Evolutionary conservation across 1,140 invertebrate genomes (phyloP).

Genomic region (Eufriesea mexicana): DNA sequence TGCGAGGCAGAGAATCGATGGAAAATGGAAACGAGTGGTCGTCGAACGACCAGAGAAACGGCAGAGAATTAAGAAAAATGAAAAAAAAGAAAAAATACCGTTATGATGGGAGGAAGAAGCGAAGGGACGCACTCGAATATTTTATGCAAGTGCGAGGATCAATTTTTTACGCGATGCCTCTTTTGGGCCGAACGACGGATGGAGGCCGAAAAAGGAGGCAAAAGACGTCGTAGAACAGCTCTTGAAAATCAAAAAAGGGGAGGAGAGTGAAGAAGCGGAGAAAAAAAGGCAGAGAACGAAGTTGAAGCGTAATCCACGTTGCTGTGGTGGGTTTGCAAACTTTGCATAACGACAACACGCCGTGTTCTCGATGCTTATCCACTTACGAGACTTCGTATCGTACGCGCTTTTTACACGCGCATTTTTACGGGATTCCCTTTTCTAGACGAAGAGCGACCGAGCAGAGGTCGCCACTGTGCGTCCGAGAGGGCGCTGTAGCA

Average conservation of each 20-base stretch:
- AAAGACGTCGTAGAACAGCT: conserved; percentile 27
- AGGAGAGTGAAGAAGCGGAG: not conserved
- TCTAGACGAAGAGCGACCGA: not conserved
- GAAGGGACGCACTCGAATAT: conserved; percentile 6
- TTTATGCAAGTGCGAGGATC: conserved; percentile 27
- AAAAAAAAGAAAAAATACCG: not conserved
- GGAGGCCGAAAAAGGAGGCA: not conserved
- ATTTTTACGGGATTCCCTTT: conserved; percentile 32
- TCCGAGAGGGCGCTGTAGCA: not conserved
- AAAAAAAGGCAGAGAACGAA: not conserved
- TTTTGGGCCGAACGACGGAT: conserved; percentile 24
- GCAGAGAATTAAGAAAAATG: not conserved
- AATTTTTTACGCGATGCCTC: conserved; percentile 44
- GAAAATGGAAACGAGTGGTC: not conserved
- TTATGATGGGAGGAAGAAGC: no score
- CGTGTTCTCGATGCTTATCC: conserved; percentile 35
- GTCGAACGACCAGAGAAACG: not conserved
- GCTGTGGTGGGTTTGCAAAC: not conserved
- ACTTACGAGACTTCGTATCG: conserved; percentile 32
- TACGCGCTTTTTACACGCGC: conserved; percentile 4
- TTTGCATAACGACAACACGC: conserved; percentile 44
- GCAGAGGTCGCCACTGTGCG: not conserved
- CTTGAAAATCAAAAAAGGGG: not conserved
- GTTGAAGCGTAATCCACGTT: conserved; percentile 34
- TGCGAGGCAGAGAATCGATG: not conserved